phyloP scores from a whole-genome alignment of 2,113 vertebrate genomes.

The Heterotis niloticus region DNA sequence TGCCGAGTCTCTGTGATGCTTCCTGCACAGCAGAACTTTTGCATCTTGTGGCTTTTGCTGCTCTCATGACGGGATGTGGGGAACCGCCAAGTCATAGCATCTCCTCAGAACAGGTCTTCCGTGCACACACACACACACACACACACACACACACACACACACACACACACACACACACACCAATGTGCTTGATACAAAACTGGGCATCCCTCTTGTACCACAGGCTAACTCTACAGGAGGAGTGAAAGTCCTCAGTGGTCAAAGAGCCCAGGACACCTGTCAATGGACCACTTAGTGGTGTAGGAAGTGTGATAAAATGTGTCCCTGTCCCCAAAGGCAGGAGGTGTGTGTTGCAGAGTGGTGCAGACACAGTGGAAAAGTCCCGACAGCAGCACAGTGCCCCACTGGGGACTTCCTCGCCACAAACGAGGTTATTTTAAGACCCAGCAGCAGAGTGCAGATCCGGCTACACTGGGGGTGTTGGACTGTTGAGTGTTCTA shows the following conservation, averaged over 20 bases:
- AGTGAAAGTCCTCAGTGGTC: not conserved
- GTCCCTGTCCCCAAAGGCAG: no score
- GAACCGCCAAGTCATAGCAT: not conserved
- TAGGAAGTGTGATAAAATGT: not conserved
- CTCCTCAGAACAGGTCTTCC: not conserved
- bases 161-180: not conserved
- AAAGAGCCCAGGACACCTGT: not conserved
- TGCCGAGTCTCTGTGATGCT: not conserved
- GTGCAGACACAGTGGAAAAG: not conserved
- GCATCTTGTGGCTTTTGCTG: not conserved
- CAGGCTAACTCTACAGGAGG: not conserved
- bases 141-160: not conserved
- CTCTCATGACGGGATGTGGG: not conserved
- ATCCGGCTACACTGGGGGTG: not conserved
- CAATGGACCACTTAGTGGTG: not conserved
- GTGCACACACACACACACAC: not conserved
- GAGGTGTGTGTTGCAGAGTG: not conserved
- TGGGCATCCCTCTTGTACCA: not conserved
- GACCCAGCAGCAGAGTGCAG: not conserved
- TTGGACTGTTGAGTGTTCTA: no score
- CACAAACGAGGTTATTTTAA: not conserved
- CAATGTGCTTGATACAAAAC: not conserved
- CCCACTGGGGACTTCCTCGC: not conserved
- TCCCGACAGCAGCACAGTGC: not conserved
- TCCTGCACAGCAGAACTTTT: not conserved